Percentiles rank a stretch among this genome's conserved stretches.
These are phyloP conservation scores for Pseudomugil tenellus DNA, from an alignment of 2,797 vertebrate species.

Conservation along the genomic window DNA sequence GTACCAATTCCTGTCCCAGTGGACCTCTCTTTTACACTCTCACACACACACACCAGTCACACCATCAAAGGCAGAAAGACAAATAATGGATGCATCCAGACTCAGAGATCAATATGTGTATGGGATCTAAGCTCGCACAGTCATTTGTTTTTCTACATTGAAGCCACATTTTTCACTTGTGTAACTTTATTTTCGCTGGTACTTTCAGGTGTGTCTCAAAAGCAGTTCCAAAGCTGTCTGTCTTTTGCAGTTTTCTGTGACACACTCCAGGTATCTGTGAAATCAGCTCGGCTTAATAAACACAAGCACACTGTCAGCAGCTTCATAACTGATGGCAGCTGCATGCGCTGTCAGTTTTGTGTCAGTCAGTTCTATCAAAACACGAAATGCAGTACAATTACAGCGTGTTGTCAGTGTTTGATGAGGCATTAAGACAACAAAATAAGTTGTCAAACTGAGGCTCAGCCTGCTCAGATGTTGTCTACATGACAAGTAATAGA, in stretches of 20 bases:
- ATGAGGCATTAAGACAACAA: conserved; percentile 74
- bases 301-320: conserved; percentile 52
- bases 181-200: not conserved
- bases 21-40: conserved; percentile 14
- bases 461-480: conserved; percentile 61
- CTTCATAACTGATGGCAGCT: conserved; percentile 53
- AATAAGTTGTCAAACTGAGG: conserved; percentile 71
- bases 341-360: conserved; percentile 57
- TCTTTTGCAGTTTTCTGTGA: conserved; percentile 31
- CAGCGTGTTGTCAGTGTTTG: conserved; percentile 66
- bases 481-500: conserved; percentile 67
- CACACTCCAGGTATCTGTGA: conserved; percentile 50
- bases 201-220: not conserved
- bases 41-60: conserved; percentile 12
- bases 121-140: not conserved
- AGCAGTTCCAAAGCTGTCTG: conserved; percentile 9
- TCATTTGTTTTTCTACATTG: not conserved
- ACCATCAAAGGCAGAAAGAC: conserved; percentile 10
- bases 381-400: conserved; percentile 63
- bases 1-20: conserved; percentile 39
- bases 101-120: conserved; percentile 8
- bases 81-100: conserved; percentile 25
- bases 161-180: not conserved
- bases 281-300: conserved; percentile 43
- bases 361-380: conserved; percentile 69